Percentiles rank a stretch among this genome's conserved stretches.
Evolutionary conservation across 2,797 vertebrate species (phyloP).

Genomic region (Caiman crocodilus): DNA sequence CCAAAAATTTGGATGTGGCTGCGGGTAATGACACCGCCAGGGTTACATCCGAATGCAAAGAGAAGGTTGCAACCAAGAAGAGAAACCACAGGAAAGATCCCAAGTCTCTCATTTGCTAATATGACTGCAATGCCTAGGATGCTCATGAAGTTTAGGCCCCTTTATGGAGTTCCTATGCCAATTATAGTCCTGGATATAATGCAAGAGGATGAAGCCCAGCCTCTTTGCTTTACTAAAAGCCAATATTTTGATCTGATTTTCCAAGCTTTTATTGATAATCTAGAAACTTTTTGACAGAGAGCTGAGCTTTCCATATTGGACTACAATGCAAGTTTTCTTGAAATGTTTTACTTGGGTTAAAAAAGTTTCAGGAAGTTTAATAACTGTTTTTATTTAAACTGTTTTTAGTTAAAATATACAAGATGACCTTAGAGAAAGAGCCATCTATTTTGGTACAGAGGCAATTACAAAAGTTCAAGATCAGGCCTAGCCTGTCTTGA

Average conservation of each 20-base stretch:
- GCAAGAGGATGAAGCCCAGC: background rate
- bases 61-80: background rate
- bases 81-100: background rate
- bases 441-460: background rate
- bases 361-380: too few relatives aligned
- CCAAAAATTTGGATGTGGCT: too few relatives aligned
- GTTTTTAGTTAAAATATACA: too few relatives aligned
- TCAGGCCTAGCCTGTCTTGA: background rate
- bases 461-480: background rate
- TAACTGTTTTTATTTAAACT: too few relatives aligned
- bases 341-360: too few relatives aligned
- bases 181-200: background rate
- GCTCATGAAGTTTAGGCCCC: background rate
- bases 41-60: background rate
- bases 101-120: background rate
- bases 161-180: background rate
- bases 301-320: too few relatives aligned
- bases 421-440: background rate
- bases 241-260: too few relatives aligned
- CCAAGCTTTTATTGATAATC: too few relatives aligned
- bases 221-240: background rate
- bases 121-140: background rate
- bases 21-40: too few relatives aligned
- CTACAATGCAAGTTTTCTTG: too few relatives aligned
- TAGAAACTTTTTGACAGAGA: too few relatives aligned